A percentile compares a stretch with the other conserved stretches of the same genome.
Conservation (phyloP, 2,113 vertebrate species). For the Tiliqua scincoides region DNA sequence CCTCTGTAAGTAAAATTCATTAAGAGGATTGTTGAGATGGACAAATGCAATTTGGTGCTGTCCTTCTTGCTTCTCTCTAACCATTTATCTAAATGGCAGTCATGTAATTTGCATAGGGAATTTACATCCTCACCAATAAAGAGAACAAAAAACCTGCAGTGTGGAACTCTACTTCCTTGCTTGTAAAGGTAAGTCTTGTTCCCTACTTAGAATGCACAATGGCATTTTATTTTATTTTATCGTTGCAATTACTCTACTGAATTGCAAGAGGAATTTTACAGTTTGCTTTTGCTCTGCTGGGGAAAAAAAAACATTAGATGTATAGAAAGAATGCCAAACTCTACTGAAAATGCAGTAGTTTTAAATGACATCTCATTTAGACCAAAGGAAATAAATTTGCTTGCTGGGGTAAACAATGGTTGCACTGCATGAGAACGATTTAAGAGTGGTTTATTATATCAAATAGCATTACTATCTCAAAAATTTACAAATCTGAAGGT, state of each 20-base stretch:
- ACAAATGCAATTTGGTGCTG: slow-evolving; percentile 40
- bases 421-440: slow-evolving; percentile 55
- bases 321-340: slow-evolving; percentile 59
- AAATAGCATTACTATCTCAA: slow-evolving; percentile 38
- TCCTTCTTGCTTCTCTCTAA: slow-evolving; percentile 28
- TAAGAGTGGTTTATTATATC: slow-evolving; percentile 53
- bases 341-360: slow-evolving; percentile 67
- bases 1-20: slow-evolving; percentile 36
- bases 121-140: slow-evolving; percentile 37
- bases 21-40: slow-evolving; percentile 52
- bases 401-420: slow-evolving; percentile 65
- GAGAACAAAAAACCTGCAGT: neutral
- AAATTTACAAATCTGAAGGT: slow-evolving; percentile 34
- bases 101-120: slow-evolving; percentile 41
- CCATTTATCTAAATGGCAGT: slow-evolving; percentile 32
- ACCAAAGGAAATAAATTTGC: slow-evolving; percentile 68
- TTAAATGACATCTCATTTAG: slow-evolving; percentile 70
- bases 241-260: slow-evolving; percentile 25
- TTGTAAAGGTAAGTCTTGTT: slow-evolving; percentile 17
- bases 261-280: slow-evolving; percentile 45
- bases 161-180: slow-evolving; percentile 45
- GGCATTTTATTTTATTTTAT: slow-evolving; percentile 23
- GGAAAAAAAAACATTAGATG: slow-evolving; percentile 56
- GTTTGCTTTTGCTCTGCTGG: slow-evolving; percentile 57
- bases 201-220: slow-evolving; percentile 9